Conservation (phyloP, 2,797 vertebrate genomes). For the Perodicticus potto region DNA sequence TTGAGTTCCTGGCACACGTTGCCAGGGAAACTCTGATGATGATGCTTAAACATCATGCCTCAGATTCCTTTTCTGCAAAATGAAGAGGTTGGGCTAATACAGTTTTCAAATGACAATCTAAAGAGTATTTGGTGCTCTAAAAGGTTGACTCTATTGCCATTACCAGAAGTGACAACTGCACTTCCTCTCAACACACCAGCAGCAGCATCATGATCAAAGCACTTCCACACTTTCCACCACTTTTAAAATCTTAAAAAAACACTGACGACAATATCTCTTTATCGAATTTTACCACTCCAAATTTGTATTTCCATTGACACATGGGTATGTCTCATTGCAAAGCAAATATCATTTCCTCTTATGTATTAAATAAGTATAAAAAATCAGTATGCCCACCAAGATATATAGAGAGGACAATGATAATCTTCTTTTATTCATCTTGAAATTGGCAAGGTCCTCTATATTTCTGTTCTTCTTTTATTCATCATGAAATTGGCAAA, state of each 20-base stretch:
- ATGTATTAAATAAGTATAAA: conserved; percentile 6
- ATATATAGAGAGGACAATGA: background rate
- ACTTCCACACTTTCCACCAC: background rate
- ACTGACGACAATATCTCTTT: background rate
- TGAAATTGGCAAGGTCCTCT: background rate
- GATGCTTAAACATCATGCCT: background rate
- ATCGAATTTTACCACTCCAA: conserved; percentile 3
- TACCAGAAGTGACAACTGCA: fast-evolving
- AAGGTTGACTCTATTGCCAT: background rate
- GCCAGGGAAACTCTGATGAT: background rate
- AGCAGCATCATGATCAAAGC: background rate
- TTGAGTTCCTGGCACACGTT: conserved; percentile 22
- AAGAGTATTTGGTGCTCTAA: background rate
- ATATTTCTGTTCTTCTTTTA: background rate
- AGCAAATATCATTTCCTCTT: conserved; percentile 3
- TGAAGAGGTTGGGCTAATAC: background rate
- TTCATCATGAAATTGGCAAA: conserved; percentile 22
- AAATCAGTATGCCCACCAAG: background rate
- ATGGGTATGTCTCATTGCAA: background rate
- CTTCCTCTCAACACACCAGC: too few relatives aligned
- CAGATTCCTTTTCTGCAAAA: background rate
- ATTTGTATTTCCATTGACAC: conserved; percentile 25
- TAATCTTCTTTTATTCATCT: background rate
- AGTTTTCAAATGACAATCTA: background rate
- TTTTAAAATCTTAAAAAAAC: conserved; percentile 4